phyloP scores from a whole-genome alignment of 1,140 invertebrate species.

The Habropoda laboriosa region DNA sequence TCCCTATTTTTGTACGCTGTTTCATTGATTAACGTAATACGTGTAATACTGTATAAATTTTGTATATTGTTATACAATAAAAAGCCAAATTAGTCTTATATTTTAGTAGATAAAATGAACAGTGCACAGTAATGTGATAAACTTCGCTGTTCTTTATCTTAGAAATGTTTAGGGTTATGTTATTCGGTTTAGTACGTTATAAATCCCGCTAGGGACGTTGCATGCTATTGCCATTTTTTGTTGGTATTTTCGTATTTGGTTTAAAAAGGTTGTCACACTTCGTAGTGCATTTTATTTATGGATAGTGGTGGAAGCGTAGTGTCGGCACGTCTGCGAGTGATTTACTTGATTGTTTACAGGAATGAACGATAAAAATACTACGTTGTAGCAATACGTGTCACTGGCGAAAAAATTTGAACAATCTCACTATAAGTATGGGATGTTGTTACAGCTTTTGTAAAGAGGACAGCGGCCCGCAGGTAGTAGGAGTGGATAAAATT shows the following conservation, averaged over 20 bases:
- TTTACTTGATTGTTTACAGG: slow-evolving; percentile 60
- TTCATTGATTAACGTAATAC: neutral
- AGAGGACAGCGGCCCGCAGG: slow-evolving; percentile 83
- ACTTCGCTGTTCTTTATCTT: neutral
- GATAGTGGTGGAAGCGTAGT: slow-evolving; percentile 14
- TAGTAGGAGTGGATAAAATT: slow-evolving; percentile 66
- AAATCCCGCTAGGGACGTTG: slow-evolving; percentile 13
- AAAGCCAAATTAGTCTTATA: neutral
- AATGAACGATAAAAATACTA: slow-evolving; percentile 47
- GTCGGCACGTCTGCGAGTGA: slow-evolving; percentile 40
- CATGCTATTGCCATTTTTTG: neutral
- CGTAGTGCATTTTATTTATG: slow-evolving; percentile 35
- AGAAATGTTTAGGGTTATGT: slow-evolving; percentile 31
- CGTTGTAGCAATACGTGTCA: slow-evolving; percentile 26
- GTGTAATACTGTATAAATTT: neutral
- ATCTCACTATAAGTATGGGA: slow-evolving; percentile 70
- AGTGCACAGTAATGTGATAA: neutral
- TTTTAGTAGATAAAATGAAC: neutral
- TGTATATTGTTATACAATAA: neutral
- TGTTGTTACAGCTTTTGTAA: slow-evolving; percentile 84
- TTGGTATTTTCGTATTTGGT: slow-evolving; percentile 46
- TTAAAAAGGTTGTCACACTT: slow-evolving; percentile 8
- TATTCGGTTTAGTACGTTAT: slow-evolving; percentile 22
- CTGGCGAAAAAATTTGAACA: slow-evolving; percentile 8
- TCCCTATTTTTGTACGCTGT: neutral